These are phyloP conservation scores for Tupaia tana DNA, from an alignment of 2,113 vertebrate genomes.

Conservation along the genomic window DNA sequence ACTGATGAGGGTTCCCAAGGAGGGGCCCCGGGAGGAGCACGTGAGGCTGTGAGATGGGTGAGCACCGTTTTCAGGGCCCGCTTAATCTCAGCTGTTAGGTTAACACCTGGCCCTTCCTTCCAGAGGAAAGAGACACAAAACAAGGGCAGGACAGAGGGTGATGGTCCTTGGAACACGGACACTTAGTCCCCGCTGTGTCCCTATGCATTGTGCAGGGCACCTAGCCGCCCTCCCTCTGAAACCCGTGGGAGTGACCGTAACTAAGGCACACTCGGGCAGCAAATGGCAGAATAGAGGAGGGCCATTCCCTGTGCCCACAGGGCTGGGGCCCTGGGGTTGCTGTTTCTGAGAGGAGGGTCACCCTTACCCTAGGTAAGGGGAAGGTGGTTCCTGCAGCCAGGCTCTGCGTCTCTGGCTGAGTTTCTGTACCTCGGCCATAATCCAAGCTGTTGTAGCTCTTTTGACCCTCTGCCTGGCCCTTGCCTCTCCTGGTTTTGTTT, in stretches of 20 bases:
- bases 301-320: accelerated
- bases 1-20: background rate
- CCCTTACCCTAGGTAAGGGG: background rate
- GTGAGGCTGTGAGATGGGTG: background rate
- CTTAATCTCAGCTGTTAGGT: background rate
- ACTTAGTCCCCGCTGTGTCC: background rate
- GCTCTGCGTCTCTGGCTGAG: background rate
- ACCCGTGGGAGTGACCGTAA: background rate
- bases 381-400: background rate
- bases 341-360: background rate
- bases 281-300: no score
- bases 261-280: background rate
- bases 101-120: background rate
- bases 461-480: background rate
- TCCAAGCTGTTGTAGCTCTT: no score
- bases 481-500: background rate
- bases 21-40: background rate
- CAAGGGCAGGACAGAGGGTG: background rate
- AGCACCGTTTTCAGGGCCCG: background rate
- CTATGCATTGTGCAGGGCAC: background rate
- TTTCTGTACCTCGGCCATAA: background rate
- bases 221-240: no score
- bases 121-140: background rate
- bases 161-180: background rate
- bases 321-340: background rate